These are phyloP conservation scores for Tachysurus fulvidraco DNA, from an alignment of 2,113 vertebrate genomes.

Conservation along the genomic window DNA sequence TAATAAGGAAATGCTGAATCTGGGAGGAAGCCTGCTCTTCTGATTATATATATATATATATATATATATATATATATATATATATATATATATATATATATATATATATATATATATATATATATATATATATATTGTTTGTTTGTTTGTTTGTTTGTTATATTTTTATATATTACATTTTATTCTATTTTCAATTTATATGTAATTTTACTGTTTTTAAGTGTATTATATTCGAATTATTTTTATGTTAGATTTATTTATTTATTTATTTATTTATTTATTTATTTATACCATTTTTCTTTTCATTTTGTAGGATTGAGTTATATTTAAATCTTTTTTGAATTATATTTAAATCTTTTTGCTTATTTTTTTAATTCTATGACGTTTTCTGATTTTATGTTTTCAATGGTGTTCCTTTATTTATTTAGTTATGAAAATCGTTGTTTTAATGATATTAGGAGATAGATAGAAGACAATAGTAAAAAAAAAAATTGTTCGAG, in stretches of 20 bases:
- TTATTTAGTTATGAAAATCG: background rate
- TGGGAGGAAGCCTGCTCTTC: background rate
- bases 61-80: too few species aligned
- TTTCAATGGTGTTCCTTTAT: background rate
- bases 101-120: too few species aligned
- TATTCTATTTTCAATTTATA: background rate
- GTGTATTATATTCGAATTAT: background rate
- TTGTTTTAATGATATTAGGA: conserved; percentile 45
- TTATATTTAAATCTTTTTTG: background rate
- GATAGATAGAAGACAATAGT: conserved; percentile 60
- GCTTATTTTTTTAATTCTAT: too few species aligned
- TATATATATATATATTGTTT: background rate
- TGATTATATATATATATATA: background rate
- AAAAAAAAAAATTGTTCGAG: conserved; percentile 60
- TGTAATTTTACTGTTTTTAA: background rate
- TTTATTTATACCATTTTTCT: background rate
- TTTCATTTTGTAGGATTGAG: background rate
- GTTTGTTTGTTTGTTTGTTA: too few species aligned
- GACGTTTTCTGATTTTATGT: background rate
- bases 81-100: too few species aligned
- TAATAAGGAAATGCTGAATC: conserved; percentile 23
- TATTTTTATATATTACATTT: background rate
- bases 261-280: background rate
- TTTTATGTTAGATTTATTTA: background rate
- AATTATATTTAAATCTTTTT: too few species aligned